Conservation (phyloP, 2,888 invertebrate species). For the Plagodis pulveraria region DNA sequence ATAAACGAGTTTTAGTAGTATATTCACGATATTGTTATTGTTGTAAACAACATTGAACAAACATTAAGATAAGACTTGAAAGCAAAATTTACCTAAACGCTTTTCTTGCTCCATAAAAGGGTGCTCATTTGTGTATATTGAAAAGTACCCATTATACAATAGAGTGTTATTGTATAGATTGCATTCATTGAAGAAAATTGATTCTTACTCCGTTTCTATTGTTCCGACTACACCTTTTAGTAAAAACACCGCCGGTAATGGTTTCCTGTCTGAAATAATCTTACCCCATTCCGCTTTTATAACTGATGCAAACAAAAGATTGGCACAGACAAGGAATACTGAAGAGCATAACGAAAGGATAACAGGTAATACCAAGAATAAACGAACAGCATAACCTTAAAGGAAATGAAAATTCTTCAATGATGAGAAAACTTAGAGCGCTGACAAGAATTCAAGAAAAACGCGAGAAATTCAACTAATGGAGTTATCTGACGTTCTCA, state of each 20-base stretch:
- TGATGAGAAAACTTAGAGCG: conserved; percentile 61
- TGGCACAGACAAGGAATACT: conserved; percentile 44
- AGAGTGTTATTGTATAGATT: conserved; percentile 9
- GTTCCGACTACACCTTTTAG: conserved; percentile 22
- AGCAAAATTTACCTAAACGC: background rate
- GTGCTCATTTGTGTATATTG: conserved; percentile 3
- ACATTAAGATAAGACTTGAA: background rate
- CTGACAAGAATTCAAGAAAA: conserved; percentile 50
- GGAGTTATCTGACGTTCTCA: conserved; percentile 44
- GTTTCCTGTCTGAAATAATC: conserved; percentile 47
- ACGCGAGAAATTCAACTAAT: conserved; percentile 53
- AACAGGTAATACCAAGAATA: conserved; percentile 44
- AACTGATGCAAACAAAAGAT: conserved; percentile 52
- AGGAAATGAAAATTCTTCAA: conserved; percentile 56
- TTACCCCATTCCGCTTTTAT: conserved; percentile 47
- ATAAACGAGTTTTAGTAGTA: too few relatives aligned
- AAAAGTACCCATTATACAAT: conserved; percentile 3
- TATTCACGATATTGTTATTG: too few relatives aligned
- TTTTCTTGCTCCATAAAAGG: background rate
- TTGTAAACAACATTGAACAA: background rate
- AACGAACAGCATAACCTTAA: conserved; percentile 45
- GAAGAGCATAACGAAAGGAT: conserved; percentile 43
- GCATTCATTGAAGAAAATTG: conserved; percentile 13
- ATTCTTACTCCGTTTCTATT: conserved; percentile 20
- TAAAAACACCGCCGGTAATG: conserved; percentile 42